A percentile compares a stretch with the other conserved stretches of the same genome.
Conservation (phyloP, 2,797 vertebrate genomes). For the Australoheros facetus region DNA sequence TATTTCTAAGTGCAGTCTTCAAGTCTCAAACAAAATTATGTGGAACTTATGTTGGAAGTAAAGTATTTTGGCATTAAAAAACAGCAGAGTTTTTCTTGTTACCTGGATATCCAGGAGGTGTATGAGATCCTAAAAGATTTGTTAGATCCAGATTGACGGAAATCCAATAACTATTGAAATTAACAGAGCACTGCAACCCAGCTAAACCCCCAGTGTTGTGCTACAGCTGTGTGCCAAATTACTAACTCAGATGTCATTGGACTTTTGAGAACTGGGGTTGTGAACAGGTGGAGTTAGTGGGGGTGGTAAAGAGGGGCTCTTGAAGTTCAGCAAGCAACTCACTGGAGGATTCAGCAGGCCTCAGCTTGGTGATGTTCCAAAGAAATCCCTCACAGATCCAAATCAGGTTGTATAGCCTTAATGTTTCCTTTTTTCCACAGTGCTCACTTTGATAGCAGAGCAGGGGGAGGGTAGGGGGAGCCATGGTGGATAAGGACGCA, state of each 20-base stretch:
- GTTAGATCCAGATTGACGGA: conserved; percentile 6
- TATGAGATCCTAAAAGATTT: not conserved
- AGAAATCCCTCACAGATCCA: conserved; percentile 59
- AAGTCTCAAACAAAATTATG: too few relatives aligned
- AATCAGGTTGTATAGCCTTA: conserved; percentile 61
- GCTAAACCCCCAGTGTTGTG: conserved; percentile 59
- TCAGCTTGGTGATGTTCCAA: conserved; percentile 72
- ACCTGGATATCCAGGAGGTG: not conserved
- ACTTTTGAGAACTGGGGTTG: conserved; percentile 60
- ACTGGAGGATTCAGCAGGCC: conserved; percentile 43
- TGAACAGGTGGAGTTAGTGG: conserved; percentile 16
- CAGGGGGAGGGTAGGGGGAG: not conserved
- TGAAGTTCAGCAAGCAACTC: conserved; percentile 43
- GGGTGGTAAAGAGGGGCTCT: conserved; percentile 40
- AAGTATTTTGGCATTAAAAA: too few relatives aligned
- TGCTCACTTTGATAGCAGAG: conserved; percentile 63
- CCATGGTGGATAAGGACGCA: conserved; percentile 25
- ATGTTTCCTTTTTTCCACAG: conserved; percentile 67
- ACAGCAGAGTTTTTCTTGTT: too few relatives aligned
- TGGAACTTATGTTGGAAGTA: too few relatives aligned
- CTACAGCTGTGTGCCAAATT: conserved; percentile 55
- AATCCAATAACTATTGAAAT: conserved; percentile 28
- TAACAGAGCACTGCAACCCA: conserved; percentile 29
- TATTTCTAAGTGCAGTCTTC: too few relatives aligned
- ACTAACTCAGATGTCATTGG: conserved; percentile 75